Evolutionary conservation across 2,888 invertebrate genomes (phyloP), one percentile per base, ranked within the genome.

Genomic region (Parasteatoda lunata): DNA sequence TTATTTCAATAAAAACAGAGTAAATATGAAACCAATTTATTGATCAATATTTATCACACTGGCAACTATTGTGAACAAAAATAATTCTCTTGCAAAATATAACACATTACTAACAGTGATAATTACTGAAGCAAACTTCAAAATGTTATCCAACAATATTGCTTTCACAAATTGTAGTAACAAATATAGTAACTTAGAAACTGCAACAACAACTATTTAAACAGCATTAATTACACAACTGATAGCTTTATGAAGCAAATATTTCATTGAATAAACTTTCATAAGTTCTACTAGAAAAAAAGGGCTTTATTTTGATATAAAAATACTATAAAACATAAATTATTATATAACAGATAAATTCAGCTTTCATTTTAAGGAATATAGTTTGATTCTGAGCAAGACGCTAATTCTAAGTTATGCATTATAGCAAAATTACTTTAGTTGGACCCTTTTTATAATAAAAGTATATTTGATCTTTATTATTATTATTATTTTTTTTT

Each of bases 391-490:
- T 80, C 48, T 71, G 80, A 72, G 73, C 72, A 73, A 73, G n/a
- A 72, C 65, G 52, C 45, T 65, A 68, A 59, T 49, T 82, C 69
- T 70, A 47, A 51, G 68, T 49, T 81, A 54, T 13, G 52, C 47
- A 47, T 47, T 73, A 71, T 73, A 70, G 82, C 82, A 84, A 73
- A 79, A 84, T 68, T 75, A 72, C 72, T 30, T 72, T 65, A 84
- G 69, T 84, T 84, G 84, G 84, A 84, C 84, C 84, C 84, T 79
- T 71, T 72, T 64, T 79, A 75, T 70, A 49, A 84, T 73, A 84
- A 84, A 59, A 59, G 59, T 59, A 59, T 59, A 59, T 8, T 59
- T 7, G 9, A 59, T 30, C 30, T 59, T 59, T 59, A 59, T 59
- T 59, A 54, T 54, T 54, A 54, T 54, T 54, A 52, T 52, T 52